A percentile compares a stretch with the other conserved stretches of the same genome.
These are phyloP conservation scores for Aphaenogaster ashmeadi DNA, from an alignment of 1,140 invertebrate species.

Conservation along the genomic window DNA sequence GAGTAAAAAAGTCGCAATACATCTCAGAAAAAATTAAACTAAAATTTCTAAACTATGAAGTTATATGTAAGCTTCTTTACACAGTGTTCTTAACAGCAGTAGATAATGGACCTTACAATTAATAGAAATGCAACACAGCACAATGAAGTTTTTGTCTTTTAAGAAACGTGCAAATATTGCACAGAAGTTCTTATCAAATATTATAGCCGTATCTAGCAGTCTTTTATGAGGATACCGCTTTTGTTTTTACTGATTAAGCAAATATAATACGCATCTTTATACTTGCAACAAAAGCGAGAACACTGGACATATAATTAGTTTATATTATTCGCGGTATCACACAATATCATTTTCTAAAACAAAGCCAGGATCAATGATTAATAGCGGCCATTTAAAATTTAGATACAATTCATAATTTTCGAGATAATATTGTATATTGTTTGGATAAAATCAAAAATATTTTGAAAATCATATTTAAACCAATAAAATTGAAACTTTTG, in stretches of 20 bases:
- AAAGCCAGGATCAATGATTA: slow-evolving; percentile 6
- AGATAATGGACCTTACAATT: not conserved
- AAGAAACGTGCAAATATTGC: not conserved
- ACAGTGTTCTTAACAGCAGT: not conserved
- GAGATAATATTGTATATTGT: not conserved
- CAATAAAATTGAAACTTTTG: not conserved
- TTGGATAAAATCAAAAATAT: not conserved
- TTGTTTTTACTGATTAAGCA: slow-evolving; percentile 16
- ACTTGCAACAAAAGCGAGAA: not conserved
- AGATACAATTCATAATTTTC: not conserved
- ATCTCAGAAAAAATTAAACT: not conserved
- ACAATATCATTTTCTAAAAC: slow-evolving; percentile 2
- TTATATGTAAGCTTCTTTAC: not conserved
- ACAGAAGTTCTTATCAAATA: not conserved
- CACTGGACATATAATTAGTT: slow-evolving; percentile 51
- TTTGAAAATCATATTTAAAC: not conserved
- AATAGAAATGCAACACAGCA: too few species aligned
- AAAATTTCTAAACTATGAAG: not conserved
- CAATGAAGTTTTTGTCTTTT: not conserved
- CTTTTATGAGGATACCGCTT: not conserved
- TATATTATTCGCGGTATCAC: not conserved
- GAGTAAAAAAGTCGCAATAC: not conserved
- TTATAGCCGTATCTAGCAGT: not conserved
- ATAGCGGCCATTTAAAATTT: not conserved
- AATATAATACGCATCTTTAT: slow-evolving; percentile 34